phyloP scores from a whole-genome alignment of 2,888 invertebrate species.

The Aromia moschata region DNA sequence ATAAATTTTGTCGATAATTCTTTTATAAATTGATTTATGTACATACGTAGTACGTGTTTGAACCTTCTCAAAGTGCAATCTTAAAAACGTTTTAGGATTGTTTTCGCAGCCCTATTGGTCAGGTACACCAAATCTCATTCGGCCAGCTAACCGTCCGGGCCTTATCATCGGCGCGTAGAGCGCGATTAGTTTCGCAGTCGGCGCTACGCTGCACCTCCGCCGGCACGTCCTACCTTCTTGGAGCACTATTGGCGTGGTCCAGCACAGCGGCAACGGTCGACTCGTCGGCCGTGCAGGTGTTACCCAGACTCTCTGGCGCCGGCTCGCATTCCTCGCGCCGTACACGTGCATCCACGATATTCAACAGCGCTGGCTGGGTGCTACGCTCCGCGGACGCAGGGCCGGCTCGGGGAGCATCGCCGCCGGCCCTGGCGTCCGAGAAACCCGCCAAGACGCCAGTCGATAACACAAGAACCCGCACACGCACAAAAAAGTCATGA shows the following conservation, averaged over 20 bases:
- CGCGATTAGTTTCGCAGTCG: conserved; percentile 24
- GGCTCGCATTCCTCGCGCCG: conserved; percentile 67
- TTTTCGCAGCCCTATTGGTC: too few relatives aligned
- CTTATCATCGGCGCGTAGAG: neutral
- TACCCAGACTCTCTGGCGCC: conserved; percentile 73
- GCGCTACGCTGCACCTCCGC: too few relatives aligned
- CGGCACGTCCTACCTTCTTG: conserved; percentile 52
- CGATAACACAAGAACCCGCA: too few relatives aligned
- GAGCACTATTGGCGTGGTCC: conserved; percentile 54
- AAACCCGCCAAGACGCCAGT: too few relatives aligned
- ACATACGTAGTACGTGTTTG: too few relatives aligned
- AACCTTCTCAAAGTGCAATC: too few relatives aligned
- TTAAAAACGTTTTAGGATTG: too few relatives aligned
- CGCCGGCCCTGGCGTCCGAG: conserved; percentile 40
- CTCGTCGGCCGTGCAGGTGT: conserved; percentile 70
- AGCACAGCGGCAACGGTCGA: conserved; percentile 44
- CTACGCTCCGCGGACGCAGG: conserved; percentile 20
- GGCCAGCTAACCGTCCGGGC: neutral
- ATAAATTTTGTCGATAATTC: too few relatives aligned
- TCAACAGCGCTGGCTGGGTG: conserved; percentile 31
- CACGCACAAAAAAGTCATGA: too few relatives aligned
- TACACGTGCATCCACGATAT: conserved; percentile 61
- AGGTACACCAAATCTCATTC: too few relatives aligned
- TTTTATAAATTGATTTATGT: too few relatives aligned
- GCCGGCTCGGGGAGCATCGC: conserved; percentile 35